Evolutionary conservation across 2,888 invertebrate species (phyloP).

Genomic region (Mythimna vitellina): DNA sequence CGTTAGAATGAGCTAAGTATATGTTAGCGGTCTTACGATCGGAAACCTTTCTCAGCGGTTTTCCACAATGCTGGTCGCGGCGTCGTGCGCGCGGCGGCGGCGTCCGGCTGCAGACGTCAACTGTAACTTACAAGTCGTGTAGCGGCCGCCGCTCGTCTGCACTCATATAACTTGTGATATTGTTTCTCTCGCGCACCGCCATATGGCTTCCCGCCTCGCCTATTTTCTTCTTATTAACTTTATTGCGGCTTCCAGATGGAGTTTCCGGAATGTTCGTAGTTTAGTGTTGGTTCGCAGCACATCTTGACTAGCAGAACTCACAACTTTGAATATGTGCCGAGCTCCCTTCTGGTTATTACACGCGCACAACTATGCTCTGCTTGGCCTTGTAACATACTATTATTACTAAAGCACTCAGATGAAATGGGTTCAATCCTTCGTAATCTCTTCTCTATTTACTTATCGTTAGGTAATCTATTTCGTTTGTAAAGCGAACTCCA

Average conservation of each 20-base stretch:
- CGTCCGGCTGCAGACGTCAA: neutral
- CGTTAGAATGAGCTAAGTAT: neutral
- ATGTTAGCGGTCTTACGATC: neutral
- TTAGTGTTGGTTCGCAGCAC: conserved; percentile 11
- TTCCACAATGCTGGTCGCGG: neutral
- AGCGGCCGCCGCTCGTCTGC: conserved; percentile 15
- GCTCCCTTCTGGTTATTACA: conserved; percentile 6
- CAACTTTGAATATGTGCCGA: conserved; percentile 24
- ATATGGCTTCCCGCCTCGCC: conserved; percentile 24
- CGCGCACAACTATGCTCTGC: neutral
- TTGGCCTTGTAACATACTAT: neutral
- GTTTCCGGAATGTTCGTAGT: conserved; percentile 39
- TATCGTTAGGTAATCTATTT: conserved; percentile 34
- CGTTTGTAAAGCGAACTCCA: conserved; percentile 25
- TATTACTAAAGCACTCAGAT: neutral
- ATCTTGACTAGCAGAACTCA: conserved; percentile 11
- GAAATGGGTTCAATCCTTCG: conserved; percentile 22
- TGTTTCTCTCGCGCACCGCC: conserved; percentile 37
- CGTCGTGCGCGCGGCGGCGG: neutral
- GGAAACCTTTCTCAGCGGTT: too few relatives aligned
- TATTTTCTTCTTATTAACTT: conserved; percentile 44
- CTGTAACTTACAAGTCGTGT: conserved; percentile 15
- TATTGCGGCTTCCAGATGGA: conserved; percentile 36
- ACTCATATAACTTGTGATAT: conserved; percentile 51
- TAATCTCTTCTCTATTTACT: conserved; percentile 34